Base-by-base conservation (phyloP, 2,113 vertebrate species). In the Pungitius pungitius region DNA sequence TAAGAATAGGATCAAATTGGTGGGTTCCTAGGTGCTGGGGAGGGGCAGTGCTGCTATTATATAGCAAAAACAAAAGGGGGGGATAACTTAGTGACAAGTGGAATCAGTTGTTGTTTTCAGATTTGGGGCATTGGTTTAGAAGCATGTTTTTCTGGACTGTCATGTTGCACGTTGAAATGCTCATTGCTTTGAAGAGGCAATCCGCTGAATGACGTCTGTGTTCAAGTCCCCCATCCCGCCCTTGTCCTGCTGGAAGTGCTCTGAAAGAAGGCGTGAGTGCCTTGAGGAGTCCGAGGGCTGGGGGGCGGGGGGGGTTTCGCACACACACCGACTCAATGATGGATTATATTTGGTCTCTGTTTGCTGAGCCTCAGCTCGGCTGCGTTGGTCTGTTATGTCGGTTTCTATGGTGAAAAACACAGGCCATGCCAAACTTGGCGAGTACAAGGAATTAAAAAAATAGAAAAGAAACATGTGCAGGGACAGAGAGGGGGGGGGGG, bases 351-450 rank as follows among this genome's bases (percentile, higher is more conserved):
- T 92, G 90, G 88, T 88, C 66, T 88, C 80, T 92, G 90, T 94
- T 95, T 94, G 92, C 92, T 84, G 91, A 94, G 93, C 92, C 92
- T 73, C 80, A 89, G 92, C 81, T 90, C 94, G 93, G 94, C 94
- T 85, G 78, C 59, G 56, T 81, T 64, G 67, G 45, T 57, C 90
- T 96, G 95, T 96, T 96, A 93, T 96, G 95, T 94, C 94, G 92
- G 96, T 97, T 96, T 95, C 96, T 93, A 96, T 96, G 95, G 96
- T 90, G 93, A 94, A 81, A 91, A 91, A 92, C 94, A 95, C 13
- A 35, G 0, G 11, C 82, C 85, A 83, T 88, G 93, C 93, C 94
- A 93, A 93, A 93, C 81, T 77, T 78, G 88, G 90, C 90, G 90
- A 89, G 88, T 91, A 89, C 88, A 90, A 89, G 85, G 88, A 89